A percentile compares a stretch with the other conserved stretches of the same genome.
phyloP scores from a whole-genome alignment of 2,888 invertebrate genomes.

The Andrena fulva region DNA sequence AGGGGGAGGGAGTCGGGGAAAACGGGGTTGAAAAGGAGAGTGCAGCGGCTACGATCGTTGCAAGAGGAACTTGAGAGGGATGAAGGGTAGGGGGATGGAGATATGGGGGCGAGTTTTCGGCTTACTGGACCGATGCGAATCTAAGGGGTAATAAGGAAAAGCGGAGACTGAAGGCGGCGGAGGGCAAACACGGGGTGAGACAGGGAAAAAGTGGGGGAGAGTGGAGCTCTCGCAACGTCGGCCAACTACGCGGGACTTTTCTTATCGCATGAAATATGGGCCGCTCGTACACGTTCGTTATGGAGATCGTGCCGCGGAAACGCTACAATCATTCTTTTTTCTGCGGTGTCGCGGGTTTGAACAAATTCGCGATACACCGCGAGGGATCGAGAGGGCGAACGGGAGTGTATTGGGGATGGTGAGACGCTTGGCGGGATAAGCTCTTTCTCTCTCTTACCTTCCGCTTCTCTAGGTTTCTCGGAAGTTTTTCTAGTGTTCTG shows the following conservation, averaged over 20 bases:
- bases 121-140: constrained; percentile 45
- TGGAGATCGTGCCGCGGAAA: constrained; percentile 28
- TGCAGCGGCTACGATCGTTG: background rate
- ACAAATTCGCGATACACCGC: constrained; percentile 13
- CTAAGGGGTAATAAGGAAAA: constrained; percentile 38
- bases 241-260: constrained; percentile 42
- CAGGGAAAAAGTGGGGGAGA: background rate
- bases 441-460: background rate
- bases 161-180: constrained; percentile 15
- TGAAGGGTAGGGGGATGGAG: constrained; percentile 52
- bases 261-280: constrained; percentile 42
- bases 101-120: constrained; percentile 63
- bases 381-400: background rate
- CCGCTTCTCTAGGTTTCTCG: background rate
- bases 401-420: background rate
- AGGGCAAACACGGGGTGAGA: constrained; percentile 16
- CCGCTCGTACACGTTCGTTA: constrained; percentile 34
- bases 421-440: background rate
- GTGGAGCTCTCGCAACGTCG: background rate
- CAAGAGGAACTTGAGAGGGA: background rate
- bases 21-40: constrained; percentile 5
- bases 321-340: background rate
- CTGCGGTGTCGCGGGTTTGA: constrained; percentile 7
- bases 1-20: background rate
- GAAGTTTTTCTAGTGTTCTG: too few relatives aligned